phyloP scores from a whole-genome alignment of 2,113 vertebrate species.

The Xiphophorus maculatus region DNA sequence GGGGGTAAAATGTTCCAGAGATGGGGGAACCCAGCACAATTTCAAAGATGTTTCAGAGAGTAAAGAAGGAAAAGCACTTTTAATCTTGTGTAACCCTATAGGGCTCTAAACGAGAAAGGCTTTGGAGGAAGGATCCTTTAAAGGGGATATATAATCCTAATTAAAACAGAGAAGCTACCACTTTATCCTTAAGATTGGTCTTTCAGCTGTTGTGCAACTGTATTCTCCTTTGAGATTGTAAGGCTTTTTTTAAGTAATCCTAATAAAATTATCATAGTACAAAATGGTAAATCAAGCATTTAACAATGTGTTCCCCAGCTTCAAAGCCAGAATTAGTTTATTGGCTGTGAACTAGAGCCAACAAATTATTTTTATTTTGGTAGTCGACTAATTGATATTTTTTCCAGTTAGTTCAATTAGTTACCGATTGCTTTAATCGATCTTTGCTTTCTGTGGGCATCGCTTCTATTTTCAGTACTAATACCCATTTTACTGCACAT shows the following conservation, averaged over 20 bases:
- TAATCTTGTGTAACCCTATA: conserved; percentile 79
- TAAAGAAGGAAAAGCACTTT: conserved; percentile 78
- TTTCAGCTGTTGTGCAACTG: conserved; percentile 42
- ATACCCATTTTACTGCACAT: neutral
- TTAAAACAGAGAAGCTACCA: conserved; percentile 75
- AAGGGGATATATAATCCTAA: conserved; percentile 78
- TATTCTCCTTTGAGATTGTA: conserved; percentile 39
- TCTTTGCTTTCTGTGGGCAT: neutral
- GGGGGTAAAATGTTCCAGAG: conserved; percentile 78
- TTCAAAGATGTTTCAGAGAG: conserved; percentile 77
- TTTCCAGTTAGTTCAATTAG: neutral
- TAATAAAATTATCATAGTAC: conserved; percentile 56
- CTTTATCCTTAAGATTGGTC: conserved; percentile 55
- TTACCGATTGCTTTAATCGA: neutral
- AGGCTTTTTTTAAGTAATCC: conserved; percentile 55
- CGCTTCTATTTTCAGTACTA: neutral
- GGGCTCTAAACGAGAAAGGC: conserved; percentile 69
- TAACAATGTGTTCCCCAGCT: conserved; percentile 5
- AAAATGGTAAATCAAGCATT: conserved; percentile 52
- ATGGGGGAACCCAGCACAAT: conserved; percentile 65
- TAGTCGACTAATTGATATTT: neutral
- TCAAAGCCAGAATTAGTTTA: conserved; percentile 8
- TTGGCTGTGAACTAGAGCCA: neutral
- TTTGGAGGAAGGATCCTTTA: conserved; percentile 69
- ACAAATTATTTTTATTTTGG: neutral